phyloP scores from a whole-genome alignment of 2,888 invertebrate species.

The Euplagia quadripunctaria region DNA sequence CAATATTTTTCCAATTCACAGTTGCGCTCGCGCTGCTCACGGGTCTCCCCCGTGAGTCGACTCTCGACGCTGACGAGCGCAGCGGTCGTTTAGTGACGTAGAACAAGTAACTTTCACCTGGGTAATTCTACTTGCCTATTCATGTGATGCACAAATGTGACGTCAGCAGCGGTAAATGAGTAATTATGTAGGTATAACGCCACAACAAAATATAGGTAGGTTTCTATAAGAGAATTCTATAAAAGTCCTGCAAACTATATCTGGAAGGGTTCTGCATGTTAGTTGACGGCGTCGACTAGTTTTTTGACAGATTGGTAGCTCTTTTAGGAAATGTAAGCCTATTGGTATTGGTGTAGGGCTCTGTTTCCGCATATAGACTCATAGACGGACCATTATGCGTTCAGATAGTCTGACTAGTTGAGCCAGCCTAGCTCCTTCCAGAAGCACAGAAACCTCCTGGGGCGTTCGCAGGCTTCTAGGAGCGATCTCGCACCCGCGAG shows the following conservation, averaged over 20 bases:
- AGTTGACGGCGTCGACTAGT: too few species aligned
- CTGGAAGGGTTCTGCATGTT: too few species aligned
- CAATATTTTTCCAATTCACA: not conserved
- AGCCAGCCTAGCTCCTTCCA: too few species aligned
- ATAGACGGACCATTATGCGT: too few species aligned
- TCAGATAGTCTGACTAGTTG: too few species aligned
- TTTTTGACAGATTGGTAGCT: too few species aligned
- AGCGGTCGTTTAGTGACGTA: not conserved
- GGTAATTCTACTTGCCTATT: not conserved
- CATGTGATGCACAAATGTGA: not conserved
- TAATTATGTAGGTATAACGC: not conserved
- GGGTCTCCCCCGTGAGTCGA: not conserved
- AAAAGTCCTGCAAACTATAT: not conserved
- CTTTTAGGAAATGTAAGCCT: too few species aligned
- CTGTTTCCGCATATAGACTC: too few species aligned
- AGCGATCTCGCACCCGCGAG: too few species aligned
- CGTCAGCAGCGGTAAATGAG: not conserved
- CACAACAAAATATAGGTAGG: not conserved
- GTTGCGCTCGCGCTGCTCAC: not conserved
- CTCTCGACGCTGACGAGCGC: not conserved
- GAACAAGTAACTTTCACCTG: constrained; percentile 2
- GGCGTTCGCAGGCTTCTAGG: too few species aligned
- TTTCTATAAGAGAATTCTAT: not conserved
- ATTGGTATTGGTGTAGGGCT: too few species aligned
- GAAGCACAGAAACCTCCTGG: too few species aligned